phyloP scores from a whole-genome alignment of 2,113 vertebrate genomes.

The Anoplopoma fimbria region DNA sequence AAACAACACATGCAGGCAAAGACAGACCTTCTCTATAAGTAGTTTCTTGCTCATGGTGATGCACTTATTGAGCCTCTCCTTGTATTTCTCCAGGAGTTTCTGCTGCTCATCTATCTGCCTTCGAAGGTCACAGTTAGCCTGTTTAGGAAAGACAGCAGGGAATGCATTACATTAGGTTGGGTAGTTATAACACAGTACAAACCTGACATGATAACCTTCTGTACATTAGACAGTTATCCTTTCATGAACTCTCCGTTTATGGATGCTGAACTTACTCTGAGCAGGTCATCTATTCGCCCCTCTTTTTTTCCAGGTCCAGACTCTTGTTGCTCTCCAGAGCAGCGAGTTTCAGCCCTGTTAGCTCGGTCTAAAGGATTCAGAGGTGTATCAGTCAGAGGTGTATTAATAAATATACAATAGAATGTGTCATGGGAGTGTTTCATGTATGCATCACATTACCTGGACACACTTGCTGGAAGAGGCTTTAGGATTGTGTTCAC shows the following conservation, averaged over 20 bases:
- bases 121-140: conserved; percentile 99
- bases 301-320: conserved; percentile 97
- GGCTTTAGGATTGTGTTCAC: conserved; percentile 95
- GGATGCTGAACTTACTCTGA: conserved; percentile 81
- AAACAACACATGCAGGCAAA: neutral
- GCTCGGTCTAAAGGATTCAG: conserved; percentile 87
- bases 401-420: neutral
- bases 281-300: conserved; percentile 97
- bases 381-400: neutral
- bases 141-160: conserved; percentile 17
- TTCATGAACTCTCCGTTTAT: neutral
- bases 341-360: conserved; percentile 95
- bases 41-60: conserved; percentile 99
- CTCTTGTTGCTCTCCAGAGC: conserved; percentile 98
- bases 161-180: neutral
- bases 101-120: conserved; percentile 99
- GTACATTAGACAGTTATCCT: neutral
- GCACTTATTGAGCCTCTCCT: conserved; percentile 99
- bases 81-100: conserved; percentile 98
- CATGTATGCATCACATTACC: conserved; percentile 79
- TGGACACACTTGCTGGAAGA: conserved; percentile 94
- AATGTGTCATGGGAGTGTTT: neutral
- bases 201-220: neutral
- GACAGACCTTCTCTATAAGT: conserved; percentile 94
- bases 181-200: neutral